phyloP scores from a whole-genome alignment of 2,113 vertebrate species.

The Hassar affinis region DNA sequence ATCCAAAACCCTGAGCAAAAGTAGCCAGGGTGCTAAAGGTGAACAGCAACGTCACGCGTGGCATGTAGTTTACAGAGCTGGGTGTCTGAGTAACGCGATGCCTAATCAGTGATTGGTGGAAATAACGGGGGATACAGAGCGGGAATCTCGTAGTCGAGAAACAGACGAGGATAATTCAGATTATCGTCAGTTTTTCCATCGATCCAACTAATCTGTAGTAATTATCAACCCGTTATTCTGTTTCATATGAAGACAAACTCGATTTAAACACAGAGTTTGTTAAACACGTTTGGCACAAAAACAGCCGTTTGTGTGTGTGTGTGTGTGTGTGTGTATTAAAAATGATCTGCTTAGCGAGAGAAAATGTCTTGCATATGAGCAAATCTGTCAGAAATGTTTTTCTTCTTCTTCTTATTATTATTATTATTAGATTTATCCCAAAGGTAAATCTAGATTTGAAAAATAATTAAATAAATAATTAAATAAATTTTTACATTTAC shows the following conservation, averaged over 20 bases:
- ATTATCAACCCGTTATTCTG: neutral
- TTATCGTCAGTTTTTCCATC: neutral
- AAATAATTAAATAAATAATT: too few relatives aligned
- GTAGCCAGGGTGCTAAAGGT: conserved; percentile 87
- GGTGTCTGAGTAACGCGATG: neutral
- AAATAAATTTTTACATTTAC: too few relatives aligned
- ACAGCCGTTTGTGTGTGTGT: neutral
- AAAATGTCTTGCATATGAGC: neutral
- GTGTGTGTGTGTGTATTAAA: neutral
- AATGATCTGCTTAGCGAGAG: neutral
- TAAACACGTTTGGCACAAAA: neutral
- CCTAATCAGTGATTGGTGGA: conserved; percentile 7
- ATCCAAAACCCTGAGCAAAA: conserved; percentile 83
- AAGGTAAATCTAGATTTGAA: neutral
- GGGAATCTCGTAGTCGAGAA: neutral
- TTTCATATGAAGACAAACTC: neutral
- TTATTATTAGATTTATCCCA: neutral
- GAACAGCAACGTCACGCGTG: neutral
- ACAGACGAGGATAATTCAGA: neutral
- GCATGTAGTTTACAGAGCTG: too few relatives aligned
- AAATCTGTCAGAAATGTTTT: neutral
- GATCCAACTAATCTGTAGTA: neutral
- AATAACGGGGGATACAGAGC: neutral
- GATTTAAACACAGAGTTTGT: neutral
- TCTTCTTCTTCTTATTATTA: neutral